Evolutionary conservation across 1,140 invertebrate species (phyloP).

Genomic region (Archivesica marissinica): DNA sequence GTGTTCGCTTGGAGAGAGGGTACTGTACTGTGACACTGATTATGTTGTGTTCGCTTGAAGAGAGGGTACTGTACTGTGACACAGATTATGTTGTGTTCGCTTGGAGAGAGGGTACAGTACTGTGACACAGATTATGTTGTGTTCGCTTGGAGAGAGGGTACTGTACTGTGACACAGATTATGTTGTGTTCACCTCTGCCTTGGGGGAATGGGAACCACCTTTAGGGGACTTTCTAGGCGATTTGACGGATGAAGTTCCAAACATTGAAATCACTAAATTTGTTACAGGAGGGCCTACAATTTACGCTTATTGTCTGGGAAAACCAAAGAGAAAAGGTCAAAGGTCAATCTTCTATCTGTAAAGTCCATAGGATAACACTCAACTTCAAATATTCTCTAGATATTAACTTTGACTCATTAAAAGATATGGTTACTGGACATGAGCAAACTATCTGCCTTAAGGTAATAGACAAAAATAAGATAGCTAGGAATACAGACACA

Average conservation of each 20-base stretch:
- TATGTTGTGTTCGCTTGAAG: slow-evolving; percentile 71
- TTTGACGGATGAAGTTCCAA: slow-evolving; percentile 38
- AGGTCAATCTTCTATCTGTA: slow-evolving; percentile 33
- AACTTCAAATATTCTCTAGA: slow-evolving; percentile 33
- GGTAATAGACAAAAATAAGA: slow-evolving; percentile 14
- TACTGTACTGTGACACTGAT: slow-evolving; percentile 84
- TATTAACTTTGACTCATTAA: slow-evolving; percentile 39
- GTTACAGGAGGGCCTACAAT: slow-evolving; percentile 55
- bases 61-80: slow-evolving; percentile 81
- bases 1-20: slow-evolving; percentile 71
- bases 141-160: slow-evolving; percentile 71
- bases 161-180: slow-evolving; percentile 84
- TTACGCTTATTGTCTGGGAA: slow-evolving; percentile 28
- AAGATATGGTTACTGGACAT: slow-evolving; percentile 26
- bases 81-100: slow-evolving; percentile 82
- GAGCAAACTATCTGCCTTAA: background rate
- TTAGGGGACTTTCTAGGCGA: slow-evolving; percentile 25
- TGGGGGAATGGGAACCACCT: background rate
- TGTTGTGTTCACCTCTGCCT: slow-evolving; percentile 38
- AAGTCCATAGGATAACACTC: slow-evolving; percentile 44
- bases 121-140: slow-evolving; percentile 83
- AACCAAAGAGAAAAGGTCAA: background rate
- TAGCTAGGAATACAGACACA: background rate
- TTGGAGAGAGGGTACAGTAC: slow-evolving; percentile 78
- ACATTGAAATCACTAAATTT: slow-evolving; percentile 42